These are phyloP conservation scores for Neomonachus schauinslandi DNA, from an alignment of 2,113 vertebrate species.

Conservation along the genomic window DNA sequence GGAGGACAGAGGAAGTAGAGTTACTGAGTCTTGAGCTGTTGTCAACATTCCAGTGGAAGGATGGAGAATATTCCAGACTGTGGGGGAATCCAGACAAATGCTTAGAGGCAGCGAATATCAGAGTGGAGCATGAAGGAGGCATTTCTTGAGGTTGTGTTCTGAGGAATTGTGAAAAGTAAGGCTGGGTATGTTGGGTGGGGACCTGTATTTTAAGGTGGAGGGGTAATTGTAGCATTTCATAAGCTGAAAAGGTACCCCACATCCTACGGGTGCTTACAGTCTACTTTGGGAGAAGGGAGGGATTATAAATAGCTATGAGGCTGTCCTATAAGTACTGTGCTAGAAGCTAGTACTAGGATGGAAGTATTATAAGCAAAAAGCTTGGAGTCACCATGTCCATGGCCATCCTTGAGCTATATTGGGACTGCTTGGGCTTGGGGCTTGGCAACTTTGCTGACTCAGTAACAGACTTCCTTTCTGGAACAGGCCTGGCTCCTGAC, in stretches of 20 bases:
- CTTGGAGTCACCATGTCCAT: background rate
- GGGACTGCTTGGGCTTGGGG: background rate
- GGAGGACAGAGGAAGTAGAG: background rate
- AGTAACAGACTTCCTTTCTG: conserved; percentile 62
- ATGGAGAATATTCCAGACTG: background rate
- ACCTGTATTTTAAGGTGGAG: conserved; percentile 44
- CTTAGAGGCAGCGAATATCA: background rate
- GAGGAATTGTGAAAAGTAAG: background rate
- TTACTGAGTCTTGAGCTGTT: background rate
- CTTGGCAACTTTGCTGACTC: conserved; percentile 21
- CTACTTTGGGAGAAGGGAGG: background rate
- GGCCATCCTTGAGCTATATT: conserved; percentile 1
- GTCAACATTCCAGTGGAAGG: background rate
- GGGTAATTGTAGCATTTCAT: background rate
- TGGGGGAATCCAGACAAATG: background rate
- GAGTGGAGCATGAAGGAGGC: background rate
- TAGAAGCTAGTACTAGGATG: background rate
- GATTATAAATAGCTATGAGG: background rate
- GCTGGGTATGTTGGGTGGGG: background rate
- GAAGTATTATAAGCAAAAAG: background rate
- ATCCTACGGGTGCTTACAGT: background rate
- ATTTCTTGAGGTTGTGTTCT: conserved; percentile 1
- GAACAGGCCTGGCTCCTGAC: conserved; percentile 33
- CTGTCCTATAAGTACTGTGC: background rate
- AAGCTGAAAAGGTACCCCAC: background rate